These are phyloP conservation scores for Battus philenor DNA, from an alignment of 1,140 invertebrate species.

Conservation along the genomic window DNA sequence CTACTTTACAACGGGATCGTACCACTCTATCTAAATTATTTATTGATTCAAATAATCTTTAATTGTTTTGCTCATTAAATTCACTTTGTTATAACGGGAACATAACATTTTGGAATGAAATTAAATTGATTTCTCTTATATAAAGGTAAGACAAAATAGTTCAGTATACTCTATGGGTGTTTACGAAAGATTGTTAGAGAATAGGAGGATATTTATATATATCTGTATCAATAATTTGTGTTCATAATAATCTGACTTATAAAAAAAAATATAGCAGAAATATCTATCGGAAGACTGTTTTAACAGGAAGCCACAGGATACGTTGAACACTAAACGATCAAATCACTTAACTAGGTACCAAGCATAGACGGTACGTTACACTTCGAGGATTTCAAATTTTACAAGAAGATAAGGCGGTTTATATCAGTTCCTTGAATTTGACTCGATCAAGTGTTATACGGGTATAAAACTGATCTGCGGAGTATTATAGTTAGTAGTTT, in stretches of 20 bases:
- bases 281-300: slow-evolving; percentile 74
- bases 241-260: slow-evolving; percentile 42
- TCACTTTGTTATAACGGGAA: slow-evolving; percentile 25
- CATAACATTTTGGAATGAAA: slow-evolving; percentile 45
- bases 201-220: slow-evolving; percentile 28
- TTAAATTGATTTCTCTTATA: slow-evolving; percentile 21
- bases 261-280: slow-evolving; percentile 69
- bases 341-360: slow-evolving; percentile 66
- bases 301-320: slow-evolving; percentile 71
- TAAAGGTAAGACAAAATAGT: slow-evolving; percentile 32
- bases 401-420: slow-evolving; percentile 69
- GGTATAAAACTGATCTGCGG: slow-evolving; percentile 58
- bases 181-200: slow-evolving; percentile 22
- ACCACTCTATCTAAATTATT: slow-evolving; percentile 37
- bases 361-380: slow-evolving; percentile 46
- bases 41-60: slow-evolving; percentile 30
- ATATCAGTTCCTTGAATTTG: slow-evolving; percentile 70
- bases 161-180: slow-evolving; percentile 29
- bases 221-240: slow-evolving; percentile 21
- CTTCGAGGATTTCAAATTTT: slow-evolving; percentile 51
- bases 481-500: slow-evolving; percentile 45
- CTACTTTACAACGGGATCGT: slow-evolving; percentile 31
- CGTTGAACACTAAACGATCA: slow-evolving; percentile 61
- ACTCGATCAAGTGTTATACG: slow-evolving; percentile 59
- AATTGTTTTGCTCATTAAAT: neutral